These are phyloP conservation scores for Cantharis rustica DNA, from an alignment of 2,888 invertebrate species.

Conservation along the genomic window DNA sequence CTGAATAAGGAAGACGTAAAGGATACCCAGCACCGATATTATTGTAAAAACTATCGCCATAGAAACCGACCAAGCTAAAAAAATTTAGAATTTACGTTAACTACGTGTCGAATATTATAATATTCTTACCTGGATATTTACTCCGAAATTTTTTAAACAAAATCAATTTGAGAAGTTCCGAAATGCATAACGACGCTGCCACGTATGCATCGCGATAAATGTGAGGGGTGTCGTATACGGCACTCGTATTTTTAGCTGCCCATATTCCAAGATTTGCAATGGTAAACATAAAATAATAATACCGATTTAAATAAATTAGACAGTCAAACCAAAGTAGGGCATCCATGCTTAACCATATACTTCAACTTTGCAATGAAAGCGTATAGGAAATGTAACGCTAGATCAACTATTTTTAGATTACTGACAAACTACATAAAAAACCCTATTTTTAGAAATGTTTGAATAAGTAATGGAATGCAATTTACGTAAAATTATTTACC, in stretches of 20 bases:
- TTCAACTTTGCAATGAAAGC: not conserved
- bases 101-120: not conserved
- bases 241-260: slow-evolving; percentile 14
- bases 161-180: slow-evolving; percentile 18
- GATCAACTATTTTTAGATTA: not conserved
- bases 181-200: not conserved
- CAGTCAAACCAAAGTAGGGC: slow-evolving; percentile 20
- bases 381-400: not conserved
- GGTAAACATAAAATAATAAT: slow-evolving; percentile 23
- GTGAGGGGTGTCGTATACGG: slow-evolving; percentile 15
- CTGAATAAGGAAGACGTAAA: slow-evolving; percentile 17
- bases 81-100: not conserved
- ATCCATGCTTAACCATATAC: slow-evolving; percentile 13
- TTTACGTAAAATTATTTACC: too few relatives aligned
- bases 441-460: not conserved
- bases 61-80: slow-evolving; percentile 18
- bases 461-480: not conserved
- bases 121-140: slow-evolving; percentile 16
- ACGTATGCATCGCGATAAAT: slow-evolving; percentile 17
- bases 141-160: slow-evolving; percentile 15
- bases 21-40: slow-evolving; percentile 3
- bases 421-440: not conserved
- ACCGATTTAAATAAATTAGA: slow-evolving; percentile 20
- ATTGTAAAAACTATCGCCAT: slow-evolving; percentile 8
- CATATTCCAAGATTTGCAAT: slow-evolving; percentile 17